Evolutionary conservation across 2,888 invertebrate genomes (phyloP).

Genomic region (Adela reaumurella): DNA sequence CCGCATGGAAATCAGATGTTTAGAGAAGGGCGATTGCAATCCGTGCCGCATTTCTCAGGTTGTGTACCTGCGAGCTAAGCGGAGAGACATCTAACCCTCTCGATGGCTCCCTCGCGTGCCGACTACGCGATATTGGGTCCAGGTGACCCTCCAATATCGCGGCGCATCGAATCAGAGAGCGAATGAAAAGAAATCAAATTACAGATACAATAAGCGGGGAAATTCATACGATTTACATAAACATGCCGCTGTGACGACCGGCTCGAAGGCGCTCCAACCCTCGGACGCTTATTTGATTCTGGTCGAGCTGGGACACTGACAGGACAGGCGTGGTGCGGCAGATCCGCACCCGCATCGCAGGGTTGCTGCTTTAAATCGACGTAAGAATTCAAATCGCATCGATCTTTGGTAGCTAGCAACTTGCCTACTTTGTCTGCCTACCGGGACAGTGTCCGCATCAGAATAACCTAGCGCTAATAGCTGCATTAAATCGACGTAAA

Average conservation of each 20-base stretch:
- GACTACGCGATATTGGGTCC: neutral
- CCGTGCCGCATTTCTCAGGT: too few relatives aligned
- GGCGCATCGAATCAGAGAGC: neutral
- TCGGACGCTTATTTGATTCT: neutral
- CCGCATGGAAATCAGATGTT: too few relatives aligned
- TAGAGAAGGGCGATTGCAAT: too few relatives aligned
- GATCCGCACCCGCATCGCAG: too few relatives aligned
- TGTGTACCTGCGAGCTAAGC: neutral
- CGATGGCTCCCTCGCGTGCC: neutral
- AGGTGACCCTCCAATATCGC: neutral
- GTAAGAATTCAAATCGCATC: neutral
- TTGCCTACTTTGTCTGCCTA: too few relatives aligned
- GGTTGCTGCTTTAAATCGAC: neutral
- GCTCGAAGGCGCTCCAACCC: neutral
- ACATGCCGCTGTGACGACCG: constrained; percentile 22
- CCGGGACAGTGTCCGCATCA: too few relatives aligned
- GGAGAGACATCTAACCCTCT: neutral
- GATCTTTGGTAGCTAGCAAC: too few relatives aligned
- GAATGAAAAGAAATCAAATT: constrained; percentile 46
- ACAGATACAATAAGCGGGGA: constrained; percentile 53
- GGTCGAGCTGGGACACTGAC: neutral
- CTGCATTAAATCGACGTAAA: too few relatives aligned
- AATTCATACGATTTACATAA: constrained; percentile 48
- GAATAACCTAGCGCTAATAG: too few relatives aligned
- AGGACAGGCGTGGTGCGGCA: neutral